Evolutionary conservation across 2,888 invertebrate species (phyloP).

Genomic region (Nycteola revayana): DNA sequence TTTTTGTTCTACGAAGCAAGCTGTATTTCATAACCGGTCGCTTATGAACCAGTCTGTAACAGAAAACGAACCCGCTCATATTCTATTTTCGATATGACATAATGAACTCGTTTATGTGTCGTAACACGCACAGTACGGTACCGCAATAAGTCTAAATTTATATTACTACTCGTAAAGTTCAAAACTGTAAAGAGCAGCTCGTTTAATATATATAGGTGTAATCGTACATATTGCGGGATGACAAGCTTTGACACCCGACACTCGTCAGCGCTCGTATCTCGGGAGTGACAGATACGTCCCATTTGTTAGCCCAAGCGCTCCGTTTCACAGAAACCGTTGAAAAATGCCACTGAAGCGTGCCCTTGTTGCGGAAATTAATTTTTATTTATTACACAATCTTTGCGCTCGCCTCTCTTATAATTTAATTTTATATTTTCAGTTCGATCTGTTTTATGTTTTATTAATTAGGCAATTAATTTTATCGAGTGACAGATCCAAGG

Average conservation of each 20-base stretch:
- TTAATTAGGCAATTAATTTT: constrained; percentile 7
- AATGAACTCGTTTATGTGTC: constrained; percentile 39
- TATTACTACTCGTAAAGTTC: constrained; percentile 44
- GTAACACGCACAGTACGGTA: constrained; percentile 30
- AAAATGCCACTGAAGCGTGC: constrained; percentile 30
- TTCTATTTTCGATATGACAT: constrained; percentile 35
- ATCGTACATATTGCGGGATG: constrained; percentile 37
- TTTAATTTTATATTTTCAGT: constrained; percentile 4
- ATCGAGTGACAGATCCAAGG: not conserved
- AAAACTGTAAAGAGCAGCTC: constrained; percentile 34
- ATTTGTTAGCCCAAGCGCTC: constrained; percentile 54
- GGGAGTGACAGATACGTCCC: constrained; percentile 60
- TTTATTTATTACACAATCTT: constrained; percentile 21
- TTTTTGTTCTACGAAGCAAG: too few species aligned
- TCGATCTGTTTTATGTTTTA: constrained; percentile 11
- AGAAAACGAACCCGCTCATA: constrained; percentile 13
- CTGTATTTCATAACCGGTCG: too few species aligned
- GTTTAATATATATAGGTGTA: constrained; percentile 32
- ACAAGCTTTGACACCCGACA: constrained; percentile 60
- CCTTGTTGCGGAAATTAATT: constrained; percentile 33
- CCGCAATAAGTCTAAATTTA: constrained; percentile 36
- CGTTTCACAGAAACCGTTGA: constrained; percentile 37
- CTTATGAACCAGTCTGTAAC: not conserved
- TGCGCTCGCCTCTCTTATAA: constrained; percentile 2
- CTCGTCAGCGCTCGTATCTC: constrained; percentile 58